Evolutionary conservation across 2,113 vertebrate species (phyloP), one percentile per base, ranked within the genome.

Genomic region (Rhea pennata): DNA sequence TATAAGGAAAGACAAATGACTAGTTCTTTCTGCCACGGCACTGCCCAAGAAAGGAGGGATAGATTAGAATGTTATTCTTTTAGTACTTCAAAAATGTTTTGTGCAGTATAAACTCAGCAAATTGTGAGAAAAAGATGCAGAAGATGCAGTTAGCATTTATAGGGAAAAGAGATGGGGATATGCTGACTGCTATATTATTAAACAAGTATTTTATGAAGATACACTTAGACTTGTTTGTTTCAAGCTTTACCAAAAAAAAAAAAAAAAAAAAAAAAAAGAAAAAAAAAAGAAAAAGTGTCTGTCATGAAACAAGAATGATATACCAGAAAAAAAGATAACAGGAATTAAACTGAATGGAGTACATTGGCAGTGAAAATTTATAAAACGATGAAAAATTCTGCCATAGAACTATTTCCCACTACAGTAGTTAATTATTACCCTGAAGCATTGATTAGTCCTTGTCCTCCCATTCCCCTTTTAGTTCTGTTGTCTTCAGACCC

Each of bases 1-100:
- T n/a, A 3, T 53, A 50, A 23, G 53, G 87, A 83, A 40, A 92
- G 84, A 87, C 12, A 10, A 42, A 13, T 65, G 62, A 20, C 69
- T 88, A 42, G 20, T 44, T 70, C 53, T 69, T 71, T 80, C 82
- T 96, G 66, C 66, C 84, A 80, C 93, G 64, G 39, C 22, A 66
- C 83, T 91, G 56, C 21, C 48, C 24, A 16, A 17, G 61, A 33
- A 91, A 96, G 67, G 36, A 51, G 15, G 20, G 53, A 50, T 85
- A 39, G 59, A 91, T 56, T 51, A 73, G 48, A 91, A 33, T 16
- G 65, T 59, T 42, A 39, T 72, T 46, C 53, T 82, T 93, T 94
- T 91, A 90, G 46, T 59, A 50, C 40, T 90, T 96, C 70, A 79
- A 86, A 87, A 62, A 85, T 86, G 71, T 93, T 62, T 66, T 74